Evolutionary conservation across 2,113 vertebrate species (phyloP), one percentile per base, ranked within the genome.

Genomic region (Tiliqua scincoides): DNA sequence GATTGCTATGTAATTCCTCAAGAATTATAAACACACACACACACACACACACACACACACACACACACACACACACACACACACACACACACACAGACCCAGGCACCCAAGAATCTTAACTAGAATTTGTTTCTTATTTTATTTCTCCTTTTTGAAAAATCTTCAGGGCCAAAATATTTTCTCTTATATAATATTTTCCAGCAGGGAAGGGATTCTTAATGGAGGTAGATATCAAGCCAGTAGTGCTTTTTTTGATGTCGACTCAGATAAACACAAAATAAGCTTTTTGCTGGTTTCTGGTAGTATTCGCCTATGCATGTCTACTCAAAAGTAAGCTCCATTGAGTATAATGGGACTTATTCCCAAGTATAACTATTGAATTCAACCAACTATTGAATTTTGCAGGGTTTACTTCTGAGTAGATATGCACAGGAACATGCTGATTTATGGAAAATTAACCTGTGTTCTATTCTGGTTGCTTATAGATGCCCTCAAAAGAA

Each of bases 401-500:
- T 5, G 43, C 8, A 8, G 43, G 43, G 43, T 48, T 48, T 48
- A 48, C 43, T 48, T 48, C 43, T 48, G 43, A 48, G 43, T 48
- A 48, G 43, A 48, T 8, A 48, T 48, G 43, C 43, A 48, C 43
- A 48, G 43, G 43, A 48, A 5, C 0, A 0, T 2, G 17, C 32
- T n/a, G 25, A 84, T 65, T 2, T 4, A 43, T 27, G 74, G 79
- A 63, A 81, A 87, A 88, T 0, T 0, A 89, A 65, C 30, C n/a
- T 3, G 18, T 59, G 14, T 32, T 57, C 35, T 35, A 78, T 63
- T 87, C 21, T 79, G 43, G 35, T 32, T 27, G 61, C 35, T 76
- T 75, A 7, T 0, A 0, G 35, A 6, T 18, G 0, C 5, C 81
- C 48, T 86, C 54, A 3, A 32, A 65, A 12, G 1, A 35, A 37